Conservation (phyloP, 2,888 invertebrate genomes). For the Cephonodes hylas region DNA sequence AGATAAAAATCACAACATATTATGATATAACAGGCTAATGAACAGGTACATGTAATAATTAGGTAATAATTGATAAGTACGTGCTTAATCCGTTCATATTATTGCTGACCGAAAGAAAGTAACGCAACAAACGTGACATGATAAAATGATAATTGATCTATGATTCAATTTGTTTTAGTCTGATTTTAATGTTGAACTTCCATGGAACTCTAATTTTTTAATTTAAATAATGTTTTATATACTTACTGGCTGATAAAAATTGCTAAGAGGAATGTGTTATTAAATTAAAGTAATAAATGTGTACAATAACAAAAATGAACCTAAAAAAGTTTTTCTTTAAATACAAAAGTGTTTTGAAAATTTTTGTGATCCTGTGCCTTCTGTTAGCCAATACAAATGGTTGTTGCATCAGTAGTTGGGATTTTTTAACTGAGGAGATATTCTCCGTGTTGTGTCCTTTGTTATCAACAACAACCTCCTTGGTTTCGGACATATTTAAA, state of each 20-base stretch:
- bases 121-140: constrained; percentile 54
- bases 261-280: not conserved
- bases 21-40: not conserved
- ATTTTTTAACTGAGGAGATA: constrained; percentile 56
- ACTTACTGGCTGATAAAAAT: not conserved
- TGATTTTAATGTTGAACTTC: not conserved
- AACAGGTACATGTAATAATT: constrained; percentile 25
- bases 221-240: not conserved
- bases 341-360: constrained; percentile 33
- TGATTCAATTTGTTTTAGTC: constrained; percentile 20
- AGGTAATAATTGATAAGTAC: constrained; percentile 32
- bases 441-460: constrained; percentile 55
- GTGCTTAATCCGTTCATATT: constrained; percentile 38
- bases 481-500: constrained; percentile 53
- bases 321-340: constrained; percentile 35
- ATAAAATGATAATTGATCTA: constrained; percentile 37
- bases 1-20: not conserved
- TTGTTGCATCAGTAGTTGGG: constrained; percentile 58
- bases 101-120: constrained; percentile 26
- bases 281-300: not conserved
- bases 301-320: constrained; percentile 32
- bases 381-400: constrained; percentile 43
- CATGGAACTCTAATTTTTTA: not conserved
- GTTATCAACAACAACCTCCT: constrained; percentile 46
- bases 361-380: constrained; percentile 37